These are phyloP conservation scores for Ornithoptera alexandrae DNA, from an alignment of 2,888 invertebrate species.

Conservation along the genomic window DNA sequence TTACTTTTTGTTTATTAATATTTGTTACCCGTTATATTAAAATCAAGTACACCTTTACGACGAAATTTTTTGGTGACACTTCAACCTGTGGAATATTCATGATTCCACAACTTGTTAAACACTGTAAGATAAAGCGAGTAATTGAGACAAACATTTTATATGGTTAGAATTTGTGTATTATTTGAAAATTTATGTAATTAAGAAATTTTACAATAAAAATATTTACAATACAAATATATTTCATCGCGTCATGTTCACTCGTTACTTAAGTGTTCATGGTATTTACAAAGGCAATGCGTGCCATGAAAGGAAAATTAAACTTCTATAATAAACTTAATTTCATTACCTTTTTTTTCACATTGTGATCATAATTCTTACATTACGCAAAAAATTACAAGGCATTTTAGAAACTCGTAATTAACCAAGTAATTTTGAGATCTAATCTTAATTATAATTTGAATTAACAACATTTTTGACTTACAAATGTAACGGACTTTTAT, in stretches of 20 bases:
- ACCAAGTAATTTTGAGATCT: conserved; percentile 17
- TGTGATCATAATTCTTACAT: conserved; percentile 20
- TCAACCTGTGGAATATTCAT: no score
- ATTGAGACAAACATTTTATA: background rate
- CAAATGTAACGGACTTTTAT: conserved; percentile 11
- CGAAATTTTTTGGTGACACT: no score
- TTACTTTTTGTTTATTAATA: no score
- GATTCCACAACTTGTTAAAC: background rate
- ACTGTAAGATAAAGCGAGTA: background rate
- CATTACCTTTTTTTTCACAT: conserved; percentile 30
- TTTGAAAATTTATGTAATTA: conserved; percentile 75
- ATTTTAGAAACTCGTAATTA: conserved; percentile 23
- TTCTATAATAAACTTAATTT: conserved; percentile 12
- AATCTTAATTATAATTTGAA: conserved; percentile 20
- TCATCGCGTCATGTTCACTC: conserved; percentile 41
- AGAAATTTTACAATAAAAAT: conserved; percentile 76
- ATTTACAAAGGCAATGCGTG: conserved; percentile 65
- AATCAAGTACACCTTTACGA: no score
- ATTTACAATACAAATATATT: conserved; percentile 72
- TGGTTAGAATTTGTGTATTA: conserved; percentile 66
- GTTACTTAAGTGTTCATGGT: conserved; percentile 34
- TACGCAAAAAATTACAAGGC: conserved; percentile 3
- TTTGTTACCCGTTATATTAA: no score
- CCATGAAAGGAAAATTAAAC: conserved; percentile 36
- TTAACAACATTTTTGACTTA: conserved; percentile 9